These are phyloP conservation scores for Parazoanthus swiftii DNA, from an alignment of 92 coral and sea anemone species.

Conservation along the genomic window DNA sequence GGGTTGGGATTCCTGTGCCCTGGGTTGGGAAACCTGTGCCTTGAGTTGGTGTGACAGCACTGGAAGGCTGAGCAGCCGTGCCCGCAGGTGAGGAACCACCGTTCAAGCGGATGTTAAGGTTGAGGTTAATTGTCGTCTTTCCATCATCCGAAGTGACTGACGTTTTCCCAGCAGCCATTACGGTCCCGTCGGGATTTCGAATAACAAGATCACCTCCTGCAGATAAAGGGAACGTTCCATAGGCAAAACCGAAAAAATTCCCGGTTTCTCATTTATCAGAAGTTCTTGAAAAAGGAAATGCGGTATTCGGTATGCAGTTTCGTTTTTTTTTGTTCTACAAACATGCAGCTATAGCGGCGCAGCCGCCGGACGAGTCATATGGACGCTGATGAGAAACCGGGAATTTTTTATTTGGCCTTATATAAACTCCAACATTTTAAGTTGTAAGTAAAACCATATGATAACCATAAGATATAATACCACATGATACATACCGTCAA, in stretches of 20 bases:
- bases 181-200: background rate
- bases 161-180: constrained; percentile 4
- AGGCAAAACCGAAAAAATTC: too few relatives aligned
- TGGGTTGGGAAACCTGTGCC: background rate
- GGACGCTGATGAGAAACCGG: too few relatives aligned
- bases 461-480: too few relatives aligned
- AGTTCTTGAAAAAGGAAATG: too few relatives aligned
- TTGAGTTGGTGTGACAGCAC: background rate
- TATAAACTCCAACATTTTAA: background rate
- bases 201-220: background rate
- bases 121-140: background rate
- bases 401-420: too few relatives aligned
- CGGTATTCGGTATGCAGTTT: too few relatives aligned
- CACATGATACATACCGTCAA: too few relatives aligned
- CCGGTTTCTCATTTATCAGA: too few relatives aligned
- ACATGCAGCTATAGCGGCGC: too few relatives aligned
- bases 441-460: too few relatives aligned
- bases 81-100: background rate
- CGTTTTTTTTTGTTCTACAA: too few relatives aligned
- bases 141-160: constrained; percentile 18
- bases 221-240: background rate
- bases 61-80: background rate
- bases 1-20: background rate
- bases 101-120: constrained; percentile 9
- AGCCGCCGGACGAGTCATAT: too few relatives aligned